phyloP scores from a whole-genome alignment of 2,888 invertebrate species.

The Mechanitis mazaeus region DNA sequence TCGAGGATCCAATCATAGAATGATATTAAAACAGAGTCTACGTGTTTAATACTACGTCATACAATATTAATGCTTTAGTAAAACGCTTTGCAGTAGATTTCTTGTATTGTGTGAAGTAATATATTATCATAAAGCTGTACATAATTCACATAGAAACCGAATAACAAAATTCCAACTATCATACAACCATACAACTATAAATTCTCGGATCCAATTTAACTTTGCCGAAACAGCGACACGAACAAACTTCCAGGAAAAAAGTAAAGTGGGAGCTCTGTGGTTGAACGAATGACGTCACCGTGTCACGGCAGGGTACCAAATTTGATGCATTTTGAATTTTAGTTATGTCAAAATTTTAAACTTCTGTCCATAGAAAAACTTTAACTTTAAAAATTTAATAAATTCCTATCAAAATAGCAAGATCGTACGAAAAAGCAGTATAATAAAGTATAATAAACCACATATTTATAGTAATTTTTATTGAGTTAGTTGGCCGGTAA shows the following conservation, averaged over 20 bases:
- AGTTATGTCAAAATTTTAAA: too few species aligned
- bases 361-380: too few species aligned
- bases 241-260: slow-evolving; percentile 7
- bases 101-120: background rate
- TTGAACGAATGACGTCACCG: slow-evolving; percentile 3
- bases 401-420: too few species aligned
- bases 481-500: too few species aligned
- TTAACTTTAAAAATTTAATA: too few species aligned
- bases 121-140: slow-evolving; percentile 4
- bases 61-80: too few species aligned
- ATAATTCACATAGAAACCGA: slow-evolving; percentile 2
- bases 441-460: too few species aligned
- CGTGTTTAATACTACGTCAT: too few species aligned
- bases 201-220: slow-evolving; percentile 19
- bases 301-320: background rate
- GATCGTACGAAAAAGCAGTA: too few species aligned
- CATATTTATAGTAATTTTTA: too few species aligned
- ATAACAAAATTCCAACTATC: background rate
- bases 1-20: too few species aligned
- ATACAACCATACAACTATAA: slow-evolving; percentile 7
- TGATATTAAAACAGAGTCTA: too few species aligned
- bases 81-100: background rate
- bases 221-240: slow-evolving; percentile 11
- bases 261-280: background rate
- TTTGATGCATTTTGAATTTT: background rate